A percentile compares a stretch with the other conserved stretches of the same genome.
Evolutionary conservation across 1,140 invertebrate species (phyloP).

Genomic region (Tetragonula clypearis): DNA sequence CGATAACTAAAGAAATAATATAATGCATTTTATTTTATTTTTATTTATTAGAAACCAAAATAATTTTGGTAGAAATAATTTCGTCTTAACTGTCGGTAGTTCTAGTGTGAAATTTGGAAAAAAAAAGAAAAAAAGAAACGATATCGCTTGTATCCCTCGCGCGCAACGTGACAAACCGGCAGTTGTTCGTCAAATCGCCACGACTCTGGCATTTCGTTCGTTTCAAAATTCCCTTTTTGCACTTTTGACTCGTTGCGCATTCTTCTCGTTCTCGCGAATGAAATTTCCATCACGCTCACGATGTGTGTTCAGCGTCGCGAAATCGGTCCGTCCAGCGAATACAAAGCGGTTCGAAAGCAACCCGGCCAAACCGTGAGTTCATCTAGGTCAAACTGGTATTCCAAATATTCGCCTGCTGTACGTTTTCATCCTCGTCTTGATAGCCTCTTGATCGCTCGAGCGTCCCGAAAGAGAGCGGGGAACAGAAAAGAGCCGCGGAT

Average conservation of each 20-base stretch:
- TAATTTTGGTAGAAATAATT: too few relatives aligned
- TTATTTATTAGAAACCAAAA: too few relatives aligned
- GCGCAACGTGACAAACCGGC: not conserved
- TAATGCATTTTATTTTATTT: too few relatives aligned
- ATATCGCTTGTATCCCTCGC: too few relatives aligned
- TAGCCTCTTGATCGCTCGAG: not conserved
- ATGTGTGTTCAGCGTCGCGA: conserved; percentile 9
- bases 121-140: too few relatives aligned
- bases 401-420: not conserved
- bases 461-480: not conserved
- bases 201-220: not conserved
- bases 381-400: conserved; percentile 13
- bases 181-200: not conserved
- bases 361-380: too few relatives aligned
- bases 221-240: not conserved
- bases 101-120: too few relatives aligned
- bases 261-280: not conserved
- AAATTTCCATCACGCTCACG: conserved; percentile 1
- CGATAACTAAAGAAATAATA: too few relatives aligned
- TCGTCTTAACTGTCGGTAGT: too few relatives aligned
- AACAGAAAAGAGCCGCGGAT: not conserved
- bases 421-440: not conserved
- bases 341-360: conserved; percentile 19
- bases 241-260: not conserved
- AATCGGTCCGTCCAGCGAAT: not conserved